Base-by-base conservation (phyloP, 30 jellyfish, hydroid and myxozoan genomes). In the Sanderia malayensis region DNA sequence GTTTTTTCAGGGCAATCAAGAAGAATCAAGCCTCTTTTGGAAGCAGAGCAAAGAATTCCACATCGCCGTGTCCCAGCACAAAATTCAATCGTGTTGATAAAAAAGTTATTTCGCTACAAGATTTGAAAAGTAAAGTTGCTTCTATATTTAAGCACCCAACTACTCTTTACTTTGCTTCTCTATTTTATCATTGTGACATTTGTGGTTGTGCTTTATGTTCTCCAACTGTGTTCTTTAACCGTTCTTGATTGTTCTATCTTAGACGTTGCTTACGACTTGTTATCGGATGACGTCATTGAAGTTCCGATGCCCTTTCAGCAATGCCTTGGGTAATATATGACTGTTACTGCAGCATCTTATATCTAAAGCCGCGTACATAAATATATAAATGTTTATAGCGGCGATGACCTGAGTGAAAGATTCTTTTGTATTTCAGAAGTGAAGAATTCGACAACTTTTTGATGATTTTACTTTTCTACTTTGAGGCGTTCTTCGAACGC, bases 21-120 rank as follows among this genome's bases (percentile, higher is more conserved):
- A 55, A 33, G 67, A 79, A 53, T 13, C 76, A 71, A 21, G 28
- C 62, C 19, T 24, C 70, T 25, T 25, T 68, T 59, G 80, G 93
- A 22, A 59, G 20, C 72, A 84, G 65, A 27, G 31, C 58, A 60
- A 72, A 82, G 60, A 74, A 67, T 59, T 68, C 74, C 15, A 60
- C 83, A 0, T 88, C 97, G 2, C 96, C 96, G 15, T 73, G 84
- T 30, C 86, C 97, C 49, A 88, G 95, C 70, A 58, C 82, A 20
- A 88, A 74, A 70, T 64, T 59, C 0, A 79, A 78, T 67, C 77
- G 78, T 44, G 71, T 61, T 44, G 95, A 88, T 20, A 81, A 73
- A 26, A 72, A 86, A 31, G 30, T 71, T 25, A 75, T 88, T 45
- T 65, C 95, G 3, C 76, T 88, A 67, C 37, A 71, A 8, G 97